Percentiles rank a stretch among this genome's conserved stretches.
These are phyloP conservation scores for Dolichoris vasculosae DNA, from an alignment of 1,140 invertebrate genomes.

Conservation along the genomic window DNA sequence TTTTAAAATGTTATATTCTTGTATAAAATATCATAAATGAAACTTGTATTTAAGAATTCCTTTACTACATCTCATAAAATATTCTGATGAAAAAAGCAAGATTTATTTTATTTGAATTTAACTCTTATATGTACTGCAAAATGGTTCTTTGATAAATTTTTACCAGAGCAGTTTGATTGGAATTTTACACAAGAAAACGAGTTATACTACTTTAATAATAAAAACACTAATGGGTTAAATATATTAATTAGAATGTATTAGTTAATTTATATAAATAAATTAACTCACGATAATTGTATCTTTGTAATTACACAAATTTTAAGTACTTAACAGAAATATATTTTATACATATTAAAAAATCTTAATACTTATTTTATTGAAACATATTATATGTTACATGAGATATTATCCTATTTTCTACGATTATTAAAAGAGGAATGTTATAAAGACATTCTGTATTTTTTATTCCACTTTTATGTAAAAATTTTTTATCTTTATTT, in stretches of 20 bases:
- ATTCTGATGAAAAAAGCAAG: no score
- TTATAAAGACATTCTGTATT: not conserved
- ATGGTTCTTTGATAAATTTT: not conserved
- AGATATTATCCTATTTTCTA: not conserved
- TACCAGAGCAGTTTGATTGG: not conserved
- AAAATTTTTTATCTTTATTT: conserved; percentile 1
- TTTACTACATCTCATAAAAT: not conserved
- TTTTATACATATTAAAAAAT: no score
- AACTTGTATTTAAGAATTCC: not conserved
- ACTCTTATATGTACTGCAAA: not conserved
- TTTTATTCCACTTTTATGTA: not conserved
- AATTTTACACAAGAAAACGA: not conserved
- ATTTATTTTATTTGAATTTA: no score
- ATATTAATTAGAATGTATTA: not conserved
- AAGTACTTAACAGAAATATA: no score
- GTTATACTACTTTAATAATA: not conserved
- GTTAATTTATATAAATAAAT: no score
- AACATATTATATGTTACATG: not conserved
- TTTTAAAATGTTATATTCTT: no score
- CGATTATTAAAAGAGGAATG: not conserved
- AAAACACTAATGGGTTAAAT: not conserved
- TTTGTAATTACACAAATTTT: no score
- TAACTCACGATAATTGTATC: no score
- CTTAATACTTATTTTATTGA: not conserved
- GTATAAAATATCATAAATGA: not conserved